phyloP scores from a whole-genome alignment of 2,888 invertebrate genomes.

The Drosophila antonietae region DNA sequence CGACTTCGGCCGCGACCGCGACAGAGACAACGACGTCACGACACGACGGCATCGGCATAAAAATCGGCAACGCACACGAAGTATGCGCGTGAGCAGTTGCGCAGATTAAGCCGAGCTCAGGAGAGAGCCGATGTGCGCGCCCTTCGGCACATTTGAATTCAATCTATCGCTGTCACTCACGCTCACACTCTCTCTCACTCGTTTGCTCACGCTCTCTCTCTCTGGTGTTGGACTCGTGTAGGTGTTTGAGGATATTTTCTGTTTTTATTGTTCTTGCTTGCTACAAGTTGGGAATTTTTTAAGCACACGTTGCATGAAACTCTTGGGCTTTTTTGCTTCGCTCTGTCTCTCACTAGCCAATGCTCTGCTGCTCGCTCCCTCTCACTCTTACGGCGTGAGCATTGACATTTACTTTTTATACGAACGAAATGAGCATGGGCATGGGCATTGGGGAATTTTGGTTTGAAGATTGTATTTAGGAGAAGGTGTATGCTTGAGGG shows the following conservation, averaged over 20 bases:
- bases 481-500: not conserved
- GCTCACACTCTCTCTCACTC: not conserved
- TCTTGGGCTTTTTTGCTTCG: constrained; percentile 15
- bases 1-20: not conserved
- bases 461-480: constrained; percentile 40
- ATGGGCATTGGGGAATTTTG: constrained; percentile 37
- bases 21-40: not conserved
- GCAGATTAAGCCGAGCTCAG: constrained; percentile 36
- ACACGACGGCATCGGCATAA: not conserved
- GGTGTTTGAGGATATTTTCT: constrained; percentile 31
- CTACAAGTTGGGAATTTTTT: constrained; percentile 58
- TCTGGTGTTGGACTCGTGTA: not conserved
- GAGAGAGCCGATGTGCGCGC: constrained; percentile 7
- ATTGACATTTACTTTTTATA: constrained; percentile 58
- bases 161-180: constrained; percentile 5
- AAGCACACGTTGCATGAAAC: constrained; percentile 17
- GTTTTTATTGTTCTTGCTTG: constrained; percentile 35
- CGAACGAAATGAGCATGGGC: constrained; percentile 32
- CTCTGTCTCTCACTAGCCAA: not conserved
- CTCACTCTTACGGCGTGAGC: constrained; percentile 25
- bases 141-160: constrained; percentile 7
- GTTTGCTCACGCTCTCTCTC: not conserved
- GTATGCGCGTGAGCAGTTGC: constrained; percentile 44
- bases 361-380: constrained; percentile 9
- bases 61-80: not conserved